Conservation (phyloP, 2,888 invertebrate species). For the Brachynemurus nebulosus region DNA sequence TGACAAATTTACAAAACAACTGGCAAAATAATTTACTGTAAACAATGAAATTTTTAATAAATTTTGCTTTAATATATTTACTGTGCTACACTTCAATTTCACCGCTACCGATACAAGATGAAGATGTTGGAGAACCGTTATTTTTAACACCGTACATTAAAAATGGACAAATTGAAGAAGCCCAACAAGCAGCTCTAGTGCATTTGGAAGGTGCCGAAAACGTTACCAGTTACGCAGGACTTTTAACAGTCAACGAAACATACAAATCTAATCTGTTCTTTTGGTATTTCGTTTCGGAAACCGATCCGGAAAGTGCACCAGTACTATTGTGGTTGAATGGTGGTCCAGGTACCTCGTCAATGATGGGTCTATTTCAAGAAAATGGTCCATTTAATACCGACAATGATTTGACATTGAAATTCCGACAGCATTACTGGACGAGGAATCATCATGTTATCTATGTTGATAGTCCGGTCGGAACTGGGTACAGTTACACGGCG, state of each 20-base stretch:
- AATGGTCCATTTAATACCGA: conserved; percentile 61
- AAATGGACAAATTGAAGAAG: neutral
- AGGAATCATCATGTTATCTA: conserved; percentile 38
- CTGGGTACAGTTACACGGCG: conserved; percentile 82
- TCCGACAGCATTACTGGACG: conserved; percentile 65
- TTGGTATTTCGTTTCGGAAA: conserved; percentile 77
- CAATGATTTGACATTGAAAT: conserved; percentile 27
- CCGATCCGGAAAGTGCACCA: conserved; percentile 29
- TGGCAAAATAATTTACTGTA: too few species aligned
- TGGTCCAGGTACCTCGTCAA: conserved; percentile 68
- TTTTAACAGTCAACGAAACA: conserved; percentile 64
- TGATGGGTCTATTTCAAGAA: conserved; percentile 70
- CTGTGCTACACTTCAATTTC: too few species aligned
- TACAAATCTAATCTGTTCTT: conserved; percentile 77
- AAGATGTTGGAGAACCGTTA: conserved; percentile 5
- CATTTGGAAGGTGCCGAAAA: neutral
- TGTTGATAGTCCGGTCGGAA: conserved; percentile 87
- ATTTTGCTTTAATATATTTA: too few species aligned
- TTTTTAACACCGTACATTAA: conserved; percentile 3
- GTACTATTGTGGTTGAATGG: conserved; percentile 77
- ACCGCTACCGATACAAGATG: too few species aligned
- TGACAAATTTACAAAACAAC: too few species aligned
- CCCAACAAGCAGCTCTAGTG: neutral
- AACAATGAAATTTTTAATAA: too few species aligned
- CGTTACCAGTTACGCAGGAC: neutral